A percentile compares a stretch with the other conserved stretches of the same genome.
These are phyloP conservation scores for Microtus richardsoni DNA, from an alignment of 2,113 vertebrate genomes.

Conservation along the genomic window DNA sequence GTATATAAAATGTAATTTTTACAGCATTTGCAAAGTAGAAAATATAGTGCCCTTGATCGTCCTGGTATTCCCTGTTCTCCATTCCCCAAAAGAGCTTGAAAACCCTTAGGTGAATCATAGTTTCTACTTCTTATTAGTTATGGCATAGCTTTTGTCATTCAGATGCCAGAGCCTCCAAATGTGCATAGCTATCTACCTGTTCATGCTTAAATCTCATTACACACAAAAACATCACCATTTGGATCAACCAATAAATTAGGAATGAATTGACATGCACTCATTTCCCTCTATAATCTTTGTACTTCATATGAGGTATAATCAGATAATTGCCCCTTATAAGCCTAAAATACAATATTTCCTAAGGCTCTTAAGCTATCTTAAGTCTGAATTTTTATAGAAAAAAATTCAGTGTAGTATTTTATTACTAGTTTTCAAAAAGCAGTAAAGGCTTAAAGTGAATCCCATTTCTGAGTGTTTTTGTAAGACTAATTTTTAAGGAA, in stretches of 20 bases:
- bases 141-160: background rate
- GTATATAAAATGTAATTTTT: background rate
- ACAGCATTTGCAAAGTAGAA: background rate
- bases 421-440: background rate
- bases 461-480: background rate
- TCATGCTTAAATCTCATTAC: background rate
- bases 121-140: background rate
- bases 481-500: background rate
- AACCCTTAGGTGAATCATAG: background rate
- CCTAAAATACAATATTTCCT: background rate
- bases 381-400: background rate
- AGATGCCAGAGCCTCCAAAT: background rate
- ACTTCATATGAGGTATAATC: background rate
- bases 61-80: background rate
- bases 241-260: background rate
- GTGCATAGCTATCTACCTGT: background rate
- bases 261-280: background rate
- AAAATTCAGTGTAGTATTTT: background rate
- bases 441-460: constrained; percentile 17
- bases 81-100: background rate
- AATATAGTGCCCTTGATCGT: background rate
- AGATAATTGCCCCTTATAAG: background rate
- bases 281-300: background rate
- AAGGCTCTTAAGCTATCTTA: background rate
- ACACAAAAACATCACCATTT: background rate